Base-by-base conservation (phyloP, 2,888 invertebrate species). In the Loripinus fragilis region DNA sequence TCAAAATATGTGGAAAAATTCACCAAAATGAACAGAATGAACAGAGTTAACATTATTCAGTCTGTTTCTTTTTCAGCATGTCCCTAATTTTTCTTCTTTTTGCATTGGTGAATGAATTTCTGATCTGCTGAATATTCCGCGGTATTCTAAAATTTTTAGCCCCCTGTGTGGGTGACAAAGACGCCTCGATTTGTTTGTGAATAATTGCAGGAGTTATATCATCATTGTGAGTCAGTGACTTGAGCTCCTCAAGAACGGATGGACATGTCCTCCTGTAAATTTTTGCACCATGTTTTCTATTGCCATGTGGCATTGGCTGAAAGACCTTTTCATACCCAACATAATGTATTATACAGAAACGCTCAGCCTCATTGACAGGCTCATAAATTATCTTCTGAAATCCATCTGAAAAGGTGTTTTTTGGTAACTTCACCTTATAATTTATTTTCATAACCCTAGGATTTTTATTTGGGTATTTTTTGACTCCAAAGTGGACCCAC, bases 251-350 rank as follows among this genome's bases (percentile, higher is more conserved):
- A 17, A 60, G 33, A 7, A 60, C 60, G 20, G 60, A 60, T 12
- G 60, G 60, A 33, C 60, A 60, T 1, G 60, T 60, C 12, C 60
- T 30, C 17, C 23, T 20, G 23, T 60, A 33, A 8, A 12, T 23
- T 20, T 60, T 60, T 25, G 30, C 33, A 60, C 60, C 60, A 60
- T 60, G 23, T 23, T 60, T 60, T 28, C 60, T 60, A 23, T 60
- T 60, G 33, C 60, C 60, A 33, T 60, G 60, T 10, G 33, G 33
- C 60, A 60, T 20, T 33, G 60, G 60, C 60, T 60, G 30, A 33
- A 33, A 60, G 3, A 60, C 1, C 3, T 30, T 12, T 20, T 60
- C 60, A 20, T 60, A 60, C 15, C 60, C 60, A 7, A 23, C 17
- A 23, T 60, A 60, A 12, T 60, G 60, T 33, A 60, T 28, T 17